phyloP scores from a whole-genome alignment of 30 jellyfish, hydroid and myxozoan genomes.

The Calvadosia cruxmelitensis region DNA sequence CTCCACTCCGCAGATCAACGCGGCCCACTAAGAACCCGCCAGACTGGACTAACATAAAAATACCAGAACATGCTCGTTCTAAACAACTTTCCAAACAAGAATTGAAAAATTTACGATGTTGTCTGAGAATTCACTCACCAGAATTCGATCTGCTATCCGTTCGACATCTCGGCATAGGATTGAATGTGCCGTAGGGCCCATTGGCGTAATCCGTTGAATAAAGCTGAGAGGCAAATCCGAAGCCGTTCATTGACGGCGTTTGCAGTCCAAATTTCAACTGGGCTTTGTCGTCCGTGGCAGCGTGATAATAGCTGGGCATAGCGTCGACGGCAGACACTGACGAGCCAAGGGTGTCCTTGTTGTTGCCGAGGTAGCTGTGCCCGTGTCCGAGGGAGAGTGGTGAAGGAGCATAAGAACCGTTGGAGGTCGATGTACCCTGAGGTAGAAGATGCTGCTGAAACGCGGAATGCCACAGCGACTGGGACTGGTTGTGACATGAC shows the following conservation, averaged over 20 bases:
- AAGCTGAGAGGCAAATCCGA: slow-evolving; percentile 41
- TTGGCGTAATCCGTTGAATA: slow-evolving; percentile 1
- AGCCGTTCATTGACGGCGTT: slow-evolving; percentile 15
- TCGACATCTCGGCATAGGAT: not conserved
- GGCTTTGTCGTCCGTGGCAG: slow-evolving; percentile 31
- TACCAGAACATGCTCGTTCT: no score
- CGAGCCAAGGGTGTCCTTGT: slow-evolving; percentile 22
- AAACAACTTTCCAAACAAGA: no score
- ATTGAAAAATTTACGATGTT: no score
- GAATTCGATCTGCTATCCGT: slow-evolving; percentile 1
- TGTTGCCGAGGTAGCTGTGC: slow-evolving; percentile 12
- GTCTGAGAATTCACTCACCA: no score
- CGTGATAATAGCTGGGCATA: slow-evolving; percentile 25
- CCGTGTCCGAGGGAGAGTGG: slow-evolving; percentile 28
- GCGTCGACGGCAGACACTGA: slow-evolving; percentile 31
- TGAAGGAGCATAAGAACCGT: not conserved
- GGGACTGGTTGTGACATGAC: slow-evolving; percentile 46
- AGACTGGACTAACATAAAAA: no score
- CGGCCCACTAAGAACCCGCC: no score
- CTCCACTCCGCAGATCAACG: no score
- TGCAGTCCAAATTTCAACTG: slow-evolving; percentile 29
- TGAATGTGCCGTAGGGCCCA: not conserved
- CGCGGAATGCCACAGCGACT: slow-evolving; percentile 38
- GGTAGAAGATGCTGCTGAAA: slow-evolving; percentile 46
- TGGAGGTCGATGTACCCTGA: slow-evolving; percentile 24